Evolutionary conservation across 64 coral and sea anemone species (phyloP).

Genomic region (Stylophora pistillata): DNA sequence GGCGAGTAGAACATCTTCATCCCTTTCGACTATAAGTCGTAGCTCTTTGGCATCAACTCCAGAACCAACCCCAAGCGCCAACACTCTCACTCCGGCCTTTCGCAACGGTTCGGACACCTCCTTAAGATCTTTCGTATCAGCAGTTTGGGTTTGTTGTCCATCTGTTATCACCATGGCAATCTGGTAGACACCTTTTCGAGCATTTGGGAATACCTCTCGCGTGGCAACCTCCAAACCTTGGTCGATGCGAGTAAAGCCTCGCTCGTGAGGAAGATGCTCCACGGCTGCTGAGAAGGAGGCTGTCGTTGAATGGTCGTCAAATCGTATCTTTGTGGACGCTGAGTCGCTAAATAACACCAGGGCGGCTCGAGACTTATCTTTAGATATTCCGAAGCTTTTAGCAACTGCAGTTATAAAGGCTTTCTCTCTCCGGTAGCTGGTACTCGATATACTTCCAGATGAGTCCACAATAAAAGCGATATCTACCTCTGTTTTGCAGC

Average conservation of each 20-base stretch:
- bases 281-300: conserved; percentile 14
- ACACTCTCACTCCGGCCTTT: conserved; percentile 16
- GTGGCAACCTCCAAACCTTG: conserved; percentile 34
- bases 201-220: conserved; percentile 1
- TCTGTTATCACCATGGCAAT: conserved; percentile 44
- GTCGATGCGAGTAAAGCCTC: conserved; percentile 38
- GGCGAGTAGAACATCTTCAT: conserved; percentile 32
- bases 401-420: conserved; percentile 22
- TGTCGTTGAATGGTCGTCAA: conserved; percentile 5
- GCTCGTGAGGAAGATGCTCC: conserved; percentile 21
- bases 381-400: conserved; percentile 30
- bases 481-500: conserved; percentile 18
- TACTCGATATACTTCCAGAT: conserved; percentile 21
- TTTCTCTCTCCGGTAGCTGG: conserved; percentile 1
- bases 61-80: conserved; percentile 29
- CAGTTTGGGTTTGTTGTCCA: conserved; percentile 32
- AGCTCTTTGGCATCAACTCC: not conserved
- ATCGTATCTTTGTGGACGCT: conserved; percentile 24
- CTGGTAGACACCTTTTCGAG: conserved; percentile 19
- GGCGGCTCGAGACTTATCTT: conserved; percentile 27
- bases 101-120: conserved; percentile 16
- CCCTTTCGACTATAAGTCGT: conserved; percentile 24
- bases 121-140: conserved; percentile 22
- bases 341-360: conserved; percentile 40
- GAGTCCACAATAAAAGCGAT: conserved; percentile 51